Evolutionary conservation across 2,797 vertebrate genomes (phyloP).

Genomic region (Channa striata): DNA sequence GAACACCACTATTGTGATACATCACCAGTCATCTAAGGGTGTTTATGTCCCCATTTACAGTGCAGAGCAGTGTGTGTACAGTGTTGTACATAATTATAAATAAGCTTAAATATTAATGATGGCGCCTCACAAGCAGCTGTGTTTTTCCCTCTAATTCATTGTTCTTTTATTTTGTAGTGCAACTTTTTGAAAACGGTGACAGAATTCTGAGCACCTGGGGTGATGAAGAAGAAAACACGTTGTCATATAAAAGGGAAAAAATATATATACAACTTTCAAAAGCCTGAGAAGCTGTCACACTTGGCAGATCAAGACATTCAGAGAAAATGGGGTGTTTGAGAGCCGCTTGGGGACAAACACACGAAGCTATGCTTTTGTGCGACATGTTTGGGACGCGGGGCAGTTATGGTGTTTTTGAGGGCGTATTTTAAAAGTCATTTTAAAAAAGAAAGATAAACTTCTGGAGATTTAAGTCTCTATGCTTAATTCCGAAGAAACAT

Average conservation of each 20-base stretch:
- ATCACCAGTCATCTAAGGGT: slow-evolving; percentile 71
- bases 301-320: slow-evolving; percentile 79
- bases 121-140: slow-evolving; percentile 63
- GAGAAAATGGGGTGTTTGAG: slow-evolving; percentile 71
- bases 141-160: slow-evolving; percentile 63
- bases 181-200: slow-evolving; percentile 79
- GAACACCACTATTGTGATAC: slow-evolving; percentile 75
- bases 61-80: slow-evolving; percentile 58
- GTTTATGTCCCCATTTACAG: slow-evolving; percentile 76
- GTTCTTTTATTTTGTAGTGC: slow-evolving; percentile 76
- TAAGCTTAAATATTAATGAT: slow-evolving; percentile 82
- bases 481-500: slow-evolving; percentile 27
- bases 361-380: slow-evolving; percentile 66
- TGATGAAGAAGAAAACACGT: slow-evolving; percentile 83
- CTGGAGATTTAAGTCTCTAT: slow-evolving; percentile 54
- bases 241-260: slow-evolving; percentile 81
- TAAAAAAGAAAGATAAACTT: slow-evolving; percentile 44
- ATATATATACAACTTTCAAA: slow-evolving; percentile 77
- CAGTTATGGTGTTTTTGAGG: slow-evolving; percentile 71
- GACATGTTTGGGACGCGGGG: slow-evolving; percentile 74
- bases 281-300: slow-evolving; percentile 79
- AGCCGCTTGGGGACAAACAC: slow-evolving; percentile 73
- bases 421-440: slow-evolving; percentile 68
- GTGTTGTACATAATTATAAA: slow-evolving; percentile 78
- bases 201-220: slow-evolving; percentile 80